Percentiles rank a stretch among this genome's conserved stretches.
Conservation (phyloP, 2,888 invertebrate species). For the Hedya salicella region DNA sequence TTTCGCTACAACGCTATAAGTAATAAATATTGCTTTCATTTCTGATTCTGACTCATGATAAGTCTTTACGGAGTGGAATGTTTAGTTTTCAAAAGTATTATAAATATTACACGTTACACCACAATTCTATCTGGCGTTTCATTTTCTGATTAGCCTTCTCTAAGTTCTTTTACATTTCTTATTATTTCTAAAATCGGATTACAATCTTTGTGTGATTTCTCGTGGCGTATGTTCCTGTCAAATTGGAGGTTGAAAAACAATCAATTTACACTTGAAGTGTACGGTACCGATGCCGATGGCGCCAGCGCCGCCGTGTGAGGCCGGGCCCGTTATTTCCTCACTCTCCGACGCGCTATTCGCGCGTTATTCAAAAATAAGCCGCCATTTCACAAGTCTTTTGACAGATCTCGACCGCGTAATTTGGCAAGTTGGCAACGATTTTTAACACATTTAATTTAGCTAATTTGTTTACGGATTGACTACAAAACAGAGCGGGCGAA, state of each 20-base stretch:
- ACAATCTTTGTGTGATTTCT: constrained; percentile 16
- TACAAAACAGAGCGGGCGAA: constrained; percentile 45
- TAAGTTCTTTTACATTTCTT: no score
- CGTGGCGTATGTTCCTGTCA: constrained; percentile 21
- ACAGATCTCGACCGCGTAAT: constrained; percentile 75
- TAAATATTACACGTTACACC: neutral
- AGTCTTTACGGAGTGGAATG: neutral
- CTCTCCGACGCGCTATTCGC: constrained; percentile 62
- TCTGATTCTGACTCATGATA: neutral
- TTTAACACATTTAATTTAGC: constrained; percentile 47
- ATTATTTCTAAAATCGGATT: constrained; percentile 7
- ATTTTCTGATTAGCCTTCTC: constrained; percentile 5
- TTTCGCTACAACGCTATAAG: constrained; percentile 3
- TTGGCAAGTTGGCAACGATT: constrained; percentile 70
- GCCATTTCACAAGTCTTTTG: constrained; percentile 72
- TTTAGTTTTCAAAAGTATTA: constrained; percentile 13
- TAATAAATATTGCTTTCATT: constrained; percentile 8
- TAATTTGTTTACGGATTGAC: constrained; percentile 50
- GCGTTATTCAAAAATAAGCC: constrained; percentile 77
- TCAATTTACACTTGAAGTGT: constrained; percentile 41
- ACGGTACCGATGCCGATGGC: constrained; percentile 29
- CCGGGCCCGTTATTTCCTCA: constrained; percentile 60
- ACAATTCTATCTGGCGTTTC: constrained; percentile 10
- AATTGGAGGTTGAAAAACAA: constrained; percentile 33
- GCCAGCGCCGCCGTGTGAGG: constrained; percentile 37